Evolutionary conservation across 2,888 invertebrate species (phyloP), one percentile per base, ranked within the genome.

Genomic region (Micoletzkya japonica): DNA sequence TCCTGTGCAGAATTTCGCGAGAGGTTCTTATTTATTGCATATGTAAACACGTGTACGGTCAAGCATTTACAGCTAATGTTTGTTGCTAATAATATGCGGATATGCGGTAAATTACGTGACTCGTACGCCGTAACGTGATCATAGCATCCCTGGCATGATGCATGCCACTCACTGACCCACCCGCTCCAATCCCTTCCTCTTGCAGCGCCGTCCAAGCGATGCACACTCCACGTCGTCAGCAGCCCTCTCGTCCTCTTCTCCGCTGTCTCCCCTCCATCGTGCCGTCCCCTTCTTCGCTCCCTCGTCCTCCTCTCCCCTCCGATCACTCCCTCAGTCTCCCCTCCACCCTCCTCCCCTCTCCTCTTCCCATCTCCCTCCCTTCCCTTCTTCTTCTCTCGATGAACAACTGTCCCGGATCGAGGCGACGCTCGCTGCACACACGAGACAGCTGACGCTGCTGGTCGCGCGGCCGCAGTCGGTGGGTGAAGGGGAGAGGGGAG

Each of bases 321-420:
- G 59, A 39, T 60, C 61, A 37, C 52, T 59, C 57, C 32, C 57
- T 60, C 67, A 49, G 26, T 26, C 69, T 32, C 59, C 60, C 58
- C 58, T 61, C 61, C 28, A 28, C 24, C 49, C 34, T 59, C 64
- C 24, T 49, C 64, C 44, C 44, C 66, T 64, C 60, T 67, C 44
- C 37, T 50, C 49, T 20, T 20, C 49, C 66, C 32, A 52, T 58
- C 63, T 50, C 59, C 64, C 71, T 39, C n/a, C 70, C 71, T 71
- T 71, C 68, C 66, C 69, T 30, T 36, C 66, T 59, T 70, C 70
- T 60, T 66, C 63, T 2, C 57, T 32, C 17, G 66, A 57, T 44
- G 69, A 59, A 30, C 71, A 73, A 61, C 69, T 73, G 70, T 61
- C 70, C 28, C 64, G 70, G 61, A 52, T 73, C 50, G 67, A 71